Base-by-base conservation (phyloP, 30 jellyfish, hydroid and myxozoan species). In the Rhopilema esculentum region DNA sequence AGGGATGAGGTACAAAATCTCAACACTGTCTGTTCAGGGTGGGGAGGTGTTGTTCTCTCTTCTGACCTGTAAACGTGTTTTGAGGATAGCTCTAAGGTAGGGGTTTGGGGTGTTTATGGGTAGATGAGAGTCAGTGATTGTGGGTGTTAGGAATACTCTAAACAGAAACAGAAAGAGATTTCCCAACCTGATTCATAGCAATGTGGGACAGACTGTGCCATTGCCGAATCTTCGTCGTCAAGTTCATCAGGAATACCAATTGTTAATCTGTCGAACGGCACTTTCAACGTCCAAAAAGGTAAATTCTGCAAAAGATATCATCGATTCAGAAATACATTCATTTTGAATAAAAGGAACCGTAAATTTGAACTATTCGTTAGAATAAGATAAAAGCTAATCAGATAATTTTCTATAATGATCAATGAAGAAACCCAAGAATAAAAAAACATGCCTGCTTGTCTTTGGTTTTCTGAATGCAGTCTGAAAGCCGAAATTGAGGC, bases 381-480 rank as follows among this genome's bases (percentile, higher is more conserved):
- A n/a, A n/a, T n/a, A n/a, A n/a, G n/a, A n/a, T n/a, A n/a, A n/a
- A n/a, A 12, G 9, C 57, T 40, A 40, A 40, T 40, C 57, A 40
- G 57, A 40, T 40, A 12, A 40, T 2, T 12, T 12, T 40, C 6
- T 6, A 40, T 40, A 40, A 40, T 40, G 57, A 40, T 40, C 57
- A 40, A 40, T 40, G 57, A 12, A 2, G 12, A 40, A 40, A 40
- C n/a, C n/a, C n/a, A n/a, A n/a, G n/a, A n/a, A n/a, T n/a, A n/a
- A n/a, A n/a, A n/a, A n/a, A n/a, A 21, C 25, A 17, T 85, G 91
- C 99, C 96, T 87, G 97, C 69, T 96, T 96, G 50, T 96, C 99
- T 68, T 74, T 91, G 27, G 93, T 17, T 28, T 91, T 93, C 30
- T 49, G 74, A 25, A 96, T 87, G 79, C 90, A 91, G 75, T 80